Evolutionary conservation across 2,888 invertebrate species (phyloP).

Genomic region (Pseudococcus viburni): DNA sequence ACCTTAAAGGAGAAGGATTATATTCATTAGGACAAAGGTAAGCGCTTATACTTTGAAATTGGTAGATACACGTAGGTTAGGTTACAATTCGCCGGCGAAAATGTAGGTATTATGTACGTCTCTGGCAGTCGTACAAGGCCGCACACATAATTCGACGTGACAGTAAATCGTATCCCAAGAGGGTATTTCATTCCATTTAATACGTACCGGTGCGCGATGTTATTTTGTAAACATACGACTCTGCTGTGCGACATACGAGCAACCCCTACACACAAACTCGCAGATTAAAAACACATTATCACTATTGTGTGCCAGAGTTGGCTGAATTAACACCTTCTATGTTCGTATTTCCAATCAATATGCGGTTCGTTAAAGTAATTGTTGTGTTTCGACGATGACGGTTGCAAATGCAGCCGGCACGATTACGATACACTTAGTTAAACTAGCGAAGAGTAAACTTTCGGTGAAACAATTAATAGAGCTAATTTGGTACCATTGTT

Average conservation of each 20-base stretch:
- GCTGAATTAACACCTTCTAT: slow-evolving; percentile 17
- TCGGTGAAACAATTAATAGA: background rate
- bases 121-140: slow-evolving; percentile 1
- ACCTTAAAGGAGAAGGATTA: slow-evolving; percentile 10
- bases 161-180: slow-evolving; percentile 32
- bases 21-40: slow-evolving; percentile 19
- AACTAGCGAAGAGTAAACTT: background rate
- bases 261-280: background rate
- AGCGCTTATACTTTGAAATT: background rate
- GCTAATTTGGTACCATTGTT: slow-evolving; percentile 6
- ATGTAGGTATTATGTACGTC: background rate
- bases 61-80: background rate
- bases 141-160: slow-evolving; percentile 29
- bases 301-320: background rate
- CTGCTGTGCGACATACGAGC: background rate
- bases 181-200: slow-evolving; percentile 43
- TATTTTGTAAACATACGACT: slow-evolving; percentile 28
- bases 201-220: background rate
- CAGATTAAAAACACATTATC: slow-evolving; percentile 44
- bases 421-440: background rate
- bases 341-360: slow-evolving; percentile 27
- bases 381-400: background rate
- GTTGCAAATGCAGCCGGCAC: background rate
- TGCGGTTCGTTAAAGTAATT: slow-evolving; percentile 29
- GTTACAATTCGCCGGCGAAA: background rate